Conservation (phyloP, 2,113 vertebrate species). For the Rhegmatorhina hoffmannsi region DNA sequence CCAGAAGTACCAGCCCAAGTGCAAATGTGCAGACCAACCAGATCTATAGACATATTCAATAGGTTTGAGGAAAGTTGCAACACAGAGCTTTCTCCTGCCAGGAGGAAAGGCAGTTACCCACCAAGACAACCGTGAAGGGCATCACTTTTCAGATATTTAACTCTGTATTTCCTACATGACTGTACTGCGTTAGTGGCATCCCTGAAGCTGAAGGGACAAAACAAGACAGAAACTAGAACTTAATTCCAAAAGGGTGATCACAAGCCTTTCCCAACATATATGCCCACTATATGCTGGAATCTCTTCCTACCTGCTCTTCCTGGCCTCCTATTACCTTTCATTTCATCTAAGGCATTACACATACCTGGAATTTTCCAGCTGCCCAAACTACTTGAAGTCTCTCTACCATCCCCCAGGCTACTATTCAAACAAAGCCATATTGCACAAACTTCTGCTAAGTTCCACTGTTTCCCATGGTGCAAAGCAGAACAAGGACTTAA, state of each 20-base stretch:
- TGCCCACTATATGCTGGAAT: neutral
- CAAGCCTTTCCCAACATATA: neutral
- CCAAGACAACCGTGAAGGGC: neutral
- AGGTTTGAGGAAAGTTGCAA: neutral
- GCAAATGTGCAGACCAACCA: neutral
- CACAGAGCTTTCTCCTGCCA: neutral
- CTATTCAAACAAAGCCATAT: slow-evolving; percentile 5
- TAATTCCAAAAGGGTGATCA: neutral
- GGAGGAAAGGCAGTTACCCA: neutral
- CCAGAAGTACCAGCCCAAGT: slow-evolving; percentile 48
- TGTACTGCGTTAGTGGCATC: neutral
- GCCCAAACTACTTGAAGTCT: neutral
- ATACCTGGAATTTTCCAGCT: slow-evolving; percentile 30
- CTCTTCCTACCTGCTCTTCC: slow-evolving; percentile 17
- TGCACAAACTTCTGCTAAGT: neutral
- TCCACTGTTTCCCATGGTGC: neutral
- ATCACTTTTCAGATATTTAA: neutral
- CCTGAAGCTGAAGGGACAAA: neutral
- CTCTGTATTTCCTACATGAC: neutral
- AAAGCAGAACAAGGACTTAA: neutral
- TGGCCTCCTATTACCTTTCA: neutral
- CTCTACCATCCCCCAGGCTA: neutral
- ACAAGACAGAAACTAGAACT: neutral
- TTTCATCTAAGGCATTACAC: neutral
- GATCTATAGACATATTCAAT: neutral